Evolutionary conservation across 2,113 vertebrate species (phyloP).

Genomic region (Megaceryle maxima): DNA sequence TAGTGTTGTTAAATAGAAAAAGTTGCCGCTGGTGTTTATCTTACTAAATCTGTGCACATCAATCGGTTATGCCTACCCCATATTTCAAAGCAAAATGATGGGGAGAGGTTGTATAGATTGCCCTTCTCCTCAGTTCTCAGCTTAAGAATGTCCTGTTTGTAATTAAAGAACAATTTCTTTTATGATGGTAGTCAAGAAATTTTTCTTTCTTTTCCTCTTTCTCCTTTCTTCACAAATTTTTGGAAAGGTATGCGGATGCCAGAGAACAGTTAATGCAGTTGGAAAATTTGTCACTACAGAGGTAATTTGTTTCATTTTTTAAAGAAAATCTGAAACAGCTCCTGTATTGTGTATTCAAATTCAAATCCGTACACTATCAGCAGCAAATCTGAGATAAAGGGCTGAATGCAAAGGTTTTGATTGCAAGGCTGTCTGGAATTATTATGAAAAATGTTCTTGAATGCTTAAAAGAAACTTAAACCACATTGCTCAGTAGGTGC

Average conservation of each 20-base stretch:
- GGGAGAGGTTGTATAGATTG: conserved; percentile 9
- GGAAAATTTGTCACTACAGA: background rate
- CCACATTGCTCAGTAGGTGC: conserved; percentile 40
- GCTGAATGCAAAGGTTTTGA: background rate
- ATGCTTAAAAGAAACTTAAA: conserved; percentile 23
- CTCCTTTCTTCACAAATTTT: background rate
- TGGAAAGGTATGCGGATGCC: background rate
- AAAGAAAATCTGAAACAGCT: background rate
- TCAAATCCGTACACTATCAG: background rate
- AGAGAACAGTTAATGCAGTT: background rate
- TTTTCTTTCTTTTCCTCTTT: background rate
- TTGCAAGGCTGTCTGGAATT: conserved; percentile 7
- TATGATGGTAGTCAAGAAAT: background rate
- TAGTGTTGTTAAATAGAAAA: conserved; percentile 9
- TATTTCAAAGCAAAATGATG: conserved; percentile 58
- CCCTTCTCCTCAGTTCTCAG: conserved; percentile 29
- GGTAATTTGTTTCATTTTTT: background rate
- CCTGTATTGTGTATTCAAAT: background rate
- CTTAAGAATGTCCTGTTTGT: conserved; percentile 51
- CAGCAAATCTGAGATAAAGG: background rate
- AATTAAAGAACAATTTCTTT: conserved; percentile 56
- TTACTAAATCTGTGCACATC: conserved; percentile 53
- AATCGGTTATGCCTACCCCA: conserved; percentile 57
- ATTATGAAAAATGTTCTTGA: background rate
- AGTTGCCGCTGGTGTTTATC: conserved; percentile 45